Evolutionary conservation across 2,113 vertebrate genomes (phyloP).

Genomic region (Melanerpes aurifrons): DNA sequence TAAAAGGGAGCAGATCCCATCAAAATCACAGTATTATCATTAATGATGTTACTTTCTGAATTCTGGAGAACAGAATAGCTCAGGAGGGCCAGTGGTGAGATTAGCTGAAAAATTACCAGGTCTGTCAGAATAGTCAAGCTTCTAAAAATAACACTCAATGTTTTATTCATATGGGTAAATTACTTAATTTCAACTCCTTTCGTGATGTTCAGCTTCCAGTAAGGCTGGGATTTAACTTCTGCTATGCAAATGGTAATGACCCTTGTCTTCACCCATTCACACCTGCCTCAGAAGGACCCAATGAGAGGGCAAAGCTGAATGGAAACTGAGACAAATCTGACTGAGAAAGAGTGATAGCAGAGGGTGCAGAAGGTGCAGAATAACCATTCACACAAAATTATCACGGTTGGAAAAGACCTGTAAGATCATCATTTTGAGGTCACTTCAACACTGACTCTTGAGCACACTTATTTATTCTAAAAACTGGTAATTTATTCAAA

Average conservation of each 20-base stretch:
- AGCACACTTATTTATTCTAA: not conserved
- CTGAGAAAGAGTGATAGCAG: not conserved
- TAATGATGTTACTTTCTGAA: not conserved
- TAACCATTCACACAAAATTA: not conserved
- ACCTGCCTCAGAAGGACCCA: not conserved
- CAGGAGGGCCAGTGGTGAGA: not conserved
- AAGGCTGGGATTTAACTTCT: not conserved
- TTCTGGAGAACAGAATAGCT: not conserved
- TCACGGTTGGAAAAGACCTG: too few species aligned
- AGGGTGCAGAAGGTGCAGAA: not conserved
- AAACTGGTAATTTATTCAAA: not conserved
- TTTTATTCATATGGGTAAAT: slow-evolving; percentile 42
- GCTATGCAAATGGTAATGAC: not conserved
- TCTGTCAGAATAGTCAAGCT: slow-evolving; percentile 15
- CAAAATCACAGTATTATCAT: not conserved
- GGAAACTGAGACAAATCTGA: not conserved
- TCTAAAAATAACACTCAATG: not conserved
- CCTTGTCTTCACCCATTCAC: not conserved
- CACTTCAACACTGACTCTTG: not conserved
- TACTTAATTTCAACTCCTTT: not conserved
- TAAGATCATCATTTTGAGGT: too few species aligned
- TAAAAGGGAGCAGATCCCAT: slow-evolving; percentile 32
- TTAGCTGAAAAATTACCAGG: slow-evolving; percentile 1
- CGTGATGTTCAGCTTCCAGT: not conserved
- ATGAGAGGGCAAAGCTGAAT: not conserved